Conservation (phyloP, 2,113 vertebrate species). For the Cephalopterus ornatus region DNA sequence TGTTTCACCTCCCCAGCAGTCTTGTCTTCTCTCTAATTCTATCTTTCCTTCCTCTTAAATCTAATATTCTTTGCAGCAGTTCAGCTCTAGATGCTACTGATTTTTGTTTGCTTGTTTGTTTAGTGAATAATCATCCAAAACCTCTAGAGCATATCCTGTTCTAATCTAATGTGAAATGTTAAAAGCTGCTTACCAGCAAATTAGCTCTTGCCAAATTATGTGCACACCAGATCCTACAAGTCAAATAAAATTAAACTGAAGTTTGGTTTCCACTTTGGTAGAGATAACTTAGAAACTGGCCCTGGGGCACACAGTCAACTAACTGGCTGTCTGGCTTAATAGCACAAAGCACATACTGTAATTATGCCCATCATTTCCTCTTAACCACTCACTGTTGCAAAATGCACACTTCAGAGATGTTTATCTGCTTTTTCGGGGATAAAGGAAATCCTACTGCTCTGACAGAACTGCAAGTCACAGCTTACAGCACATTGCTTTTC, state of each 20-base stretch:
- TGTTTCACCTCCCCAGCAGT: not conserved
- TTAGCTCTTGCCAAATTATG: slow-evolving; percentile 26
- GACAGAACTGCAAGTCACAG: not conserved
- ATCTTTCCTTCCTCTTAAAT: not conserved
- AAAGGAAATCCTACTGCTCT: not conserved
- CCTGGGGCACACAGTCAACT: not conserved
- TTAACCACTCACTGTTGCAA: not conserved
- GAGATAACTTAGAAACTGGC: not conserved
- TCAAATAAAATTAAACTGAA: slow-evolving; percentile 35
- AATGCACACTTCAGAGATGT: not conserved
- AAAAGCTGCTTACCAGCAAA: slow-evolving; percentile 46
- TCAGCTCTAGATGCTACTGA: not conserved
- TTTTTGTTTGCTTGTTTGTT: slow-evolving; percentile 34
- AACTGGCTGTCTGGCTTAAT: not conserved
- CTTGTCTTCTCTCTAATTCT: not conserved
- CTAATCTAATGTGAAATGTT: slow-evolving; percentile 47
- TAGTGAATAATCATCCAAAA: slow-evolving; percentile 46
- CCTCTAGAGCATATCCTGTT: slow-evolving; percentile 11
- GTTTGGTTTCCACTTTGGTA: not conserved
- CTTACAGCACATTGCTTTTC: not conserved
- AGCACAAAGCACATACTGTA: not conserved
- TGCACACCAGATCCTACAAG: slow-evolving; percentile 15
- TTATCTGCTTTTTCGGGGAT: not conserved
- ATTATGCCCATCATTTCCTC: not conserved
- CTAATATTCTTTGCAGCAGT: not conserved